Evolutionary conservation across 2,113 vertebrate genomes (phyloP).

Genomic region (Melospiza georgiana): DNA sequence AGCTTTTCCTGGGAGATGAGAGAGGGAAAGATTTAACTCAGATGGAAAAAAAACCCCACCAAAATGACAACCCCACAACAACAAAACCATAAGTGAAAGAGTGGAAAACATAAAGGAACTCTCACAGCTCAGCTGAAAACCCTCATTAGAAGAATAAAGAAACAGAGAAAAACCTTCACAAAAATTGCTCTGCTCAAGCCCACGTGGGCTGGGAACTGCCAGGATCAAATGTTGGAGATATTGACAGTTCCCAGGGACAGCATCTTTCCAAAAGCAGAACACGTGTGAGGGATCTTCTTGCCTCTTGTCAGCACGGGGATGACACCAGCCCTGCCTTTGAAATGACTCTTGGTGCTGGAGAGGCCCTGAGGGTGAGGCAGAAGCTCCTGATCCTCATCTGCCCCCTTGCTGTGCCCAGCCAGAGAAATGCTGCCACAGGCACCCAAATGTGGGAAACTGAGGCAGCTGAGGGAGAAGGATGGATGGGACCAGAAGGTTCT

Average conservation of each 20-base stretch:
- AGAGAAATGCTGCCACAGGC: accelerated
- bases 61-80: neutral
- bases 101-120: neutral
- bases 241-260: conserved; percentile 33
- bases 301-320: neutral
- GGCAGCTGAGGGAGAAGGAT: neutral
- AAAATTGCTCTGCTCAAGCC: neutral
- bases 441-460: neutral
- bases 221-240: conserved; percentile 38
- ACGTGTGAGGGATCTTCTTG: neutral
- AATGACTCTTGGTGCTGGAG: neutral
- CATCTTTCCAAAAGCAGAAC: neutral
- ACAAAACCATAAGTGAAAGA: neutral
- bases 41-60: neutral
- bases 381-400: accelerated
- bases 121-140: neutral
- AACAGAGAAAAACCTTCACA: neutral
- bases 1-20: conserved; percentile 9
- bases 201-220: conserved; percentile 3
- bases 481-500: neutral
- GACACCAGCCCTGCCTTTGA: conserved; percentile 5
- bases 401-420: neutral
- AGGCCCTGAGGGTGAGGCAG: neutral
- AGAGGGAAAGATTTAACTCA: neutral
- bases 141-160: neutral